Evolutionary conservation across 2,113 vertebrate genomes (phyloP).

Genomic region (Alligator sinensis): DNA sequence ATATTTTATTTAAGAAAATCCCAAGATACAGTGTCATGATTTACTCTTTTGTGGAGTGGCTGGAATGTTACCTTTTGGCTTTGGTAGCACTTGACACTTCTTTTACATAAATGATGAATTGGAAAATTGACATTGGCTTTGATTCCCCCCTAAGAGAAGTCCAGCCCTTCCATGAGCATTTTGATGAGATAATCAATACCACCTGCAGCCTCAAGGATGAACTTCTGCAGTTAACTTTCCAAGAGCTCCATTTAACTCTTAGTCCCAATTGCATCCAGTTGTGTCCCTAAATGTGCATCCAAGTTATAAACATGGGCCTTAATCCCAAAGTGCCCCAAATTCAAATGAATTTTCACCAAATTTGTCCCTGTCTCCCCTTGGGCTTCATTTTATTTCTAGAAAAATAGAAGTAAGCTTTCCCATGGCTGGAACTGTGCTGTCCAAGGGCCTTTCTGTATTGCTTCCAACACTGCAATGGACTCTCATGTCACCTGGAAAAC

Average conservation of each 20-base stretch:
- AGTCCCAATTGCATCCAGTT: not conserved
- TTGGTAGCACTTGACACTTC: not conserved
- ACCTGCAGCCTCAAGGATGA: not conserved
- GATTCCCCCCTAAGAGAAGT: not conserved
- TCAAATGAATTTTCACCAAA: not conserved
- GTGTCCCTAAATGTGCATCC: not conserved
- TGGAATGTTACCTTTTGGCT: conserved; percentile 29
- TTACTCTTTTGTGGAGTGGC: not conserved
- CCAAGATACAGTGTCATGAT: not conserved
- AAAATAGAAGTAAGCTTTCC: not conserved
- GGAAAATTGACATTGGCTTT: not conserved
- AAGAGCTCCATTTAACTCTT: not conserved
- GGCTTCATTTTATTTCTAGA: not conserved
- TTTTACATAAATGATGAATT: not conserved
- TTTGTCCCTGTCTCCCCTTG: not conserved
- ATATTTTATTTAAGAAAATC: not conserved
- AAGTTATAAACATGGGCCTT: not conserved
- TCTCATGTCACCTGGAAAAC: no score
- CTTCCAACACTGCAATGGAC: no score
- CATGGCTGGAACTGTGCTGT: not conserved
- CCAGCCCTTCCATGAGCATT: not conserved
- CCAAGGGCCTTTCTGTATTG: no score
- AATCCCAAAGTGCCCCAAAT: not conserved
- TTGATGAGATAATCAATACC: not conserved
- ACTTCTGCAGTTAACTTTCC: not conserved